Base-by-base conservation (phyloP, 2,797 vertebrate species). In the Gymnopithys bicolor region DNA sequence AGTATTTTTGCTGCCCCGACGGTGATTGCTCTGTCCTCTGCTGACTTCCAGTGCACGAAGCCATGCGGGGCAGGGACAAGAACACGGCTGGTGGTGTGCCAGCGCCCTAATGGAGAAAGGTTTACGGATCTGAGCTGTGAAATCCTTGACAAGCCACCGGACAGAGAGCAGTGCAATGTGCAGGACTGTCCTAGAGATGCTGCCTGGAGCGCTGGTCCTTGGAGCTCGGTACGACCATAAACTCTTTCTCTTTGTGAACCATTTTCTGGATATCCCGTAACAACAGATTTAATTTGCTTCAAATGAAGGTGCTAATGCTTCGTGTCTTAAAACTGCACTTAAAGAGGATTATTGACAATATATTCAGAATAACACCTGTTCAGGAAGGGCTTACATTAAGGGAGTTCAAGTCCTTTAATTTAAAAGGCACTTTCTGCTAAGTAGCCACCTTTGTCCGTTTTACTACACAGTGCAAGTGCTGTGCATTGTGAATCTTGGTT, bases 141-240 rank as follows among this genome's bases (percentile, higher is more conserved):
- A 98, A 98, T 99, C 97, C 99, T 99, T 21, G 99, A 99, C 97
- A 99, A 99, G 97, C 99, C 99, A 24, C 99, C 99, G 7, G 99
- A 99, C 97, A 99, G 98, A 41, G 99, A 99, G 98, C 99, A 99
- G 98, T 99, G 99, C 98, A 99, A 99, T 98, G 98, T 98, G 94
- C 99, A 99, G 69, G 97, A 98, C 84, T 99, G 99, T 98, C 98
- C 98, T 69, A 98, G 98, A 94, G 98, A 98, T 93, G 98, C 98
- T 56, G 98, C 98, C 82, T 99, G 99, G 99, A 99, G 98, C 95
- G 97, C 98, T 96, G 98, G 99, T 97, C 99, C 99, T 96, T 99
- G 99, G 99, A 99, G 99, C 98, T 98, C 98, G 99, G 99, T 99
- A 99, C 98, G 99, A 97, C 98, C 98, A 95, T 99, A 98, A 99